Conservation (phyloP, 1,140 invertebrate species). For the Drosophila ambigua region DNA sequence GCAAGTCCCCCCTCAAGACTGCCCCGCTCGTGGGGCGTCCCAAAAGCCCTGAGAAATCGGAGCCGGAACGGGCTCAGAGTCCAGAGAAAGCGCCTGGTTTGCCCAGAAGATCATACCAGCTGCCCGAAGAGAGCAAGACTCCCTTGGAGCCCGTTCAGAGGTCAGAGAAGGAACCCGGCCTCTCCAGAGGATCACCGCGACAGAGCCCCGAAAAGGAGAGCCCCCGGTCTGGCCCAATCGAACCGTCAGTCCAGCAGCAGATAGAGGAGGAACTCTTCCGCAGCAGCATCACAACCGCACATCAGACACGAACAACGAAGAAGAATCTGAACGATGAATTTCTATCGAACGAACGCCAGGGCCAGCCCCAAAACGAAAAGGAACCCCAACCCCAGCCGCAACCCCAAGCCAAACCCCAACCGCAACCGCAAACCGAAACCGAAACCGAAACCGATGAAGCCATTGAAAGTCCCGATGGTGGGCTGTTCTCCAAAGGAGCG, state of each 20-base stretch:
- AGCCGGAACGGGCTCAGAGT: slow-evolving; percentile 1
- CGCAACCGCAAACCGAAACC: neutral
- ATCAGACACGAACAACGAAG: slow-evolving; percentile 52
- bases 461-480: slow-evolving; percentile 67
- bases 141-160: neutral
- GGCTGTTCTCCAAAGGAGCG: slow-evolving; percentile 60
- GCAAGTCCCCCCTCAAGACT: no score
- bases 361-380: slow-evolving; percentile 20
- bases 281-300: slow-evolving; percentile 41
- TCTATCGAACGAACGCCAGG: slow-evolving; percentile 64
- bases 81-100: neutral
- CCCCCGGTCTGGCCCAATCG: neutral
- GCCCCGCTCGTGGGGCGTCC: no score
- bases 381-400: neutral
- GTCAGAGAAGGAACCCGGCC: slow-evolving; percentile 1
- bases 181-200: slow-evolving; percentile 1
- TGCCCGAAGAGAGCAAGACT: neutral
- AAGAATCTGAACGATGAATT: slow-evolving; percentile 68
- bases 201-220: slow-evolving; percentile 21
- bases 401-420: slow-evolving; percentile 6
- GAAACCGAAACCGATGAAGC: neutral
- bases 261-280: slow-evolving; percentile 51
- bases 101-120: no score
- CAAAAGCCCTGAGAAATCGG: no score
- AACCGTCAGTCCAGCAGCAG: neutral